Evolutionary conservation across 2,113 vertebrate genomes (phyloP).

Genomic region (Andinoacara biseriatus): DNA sequence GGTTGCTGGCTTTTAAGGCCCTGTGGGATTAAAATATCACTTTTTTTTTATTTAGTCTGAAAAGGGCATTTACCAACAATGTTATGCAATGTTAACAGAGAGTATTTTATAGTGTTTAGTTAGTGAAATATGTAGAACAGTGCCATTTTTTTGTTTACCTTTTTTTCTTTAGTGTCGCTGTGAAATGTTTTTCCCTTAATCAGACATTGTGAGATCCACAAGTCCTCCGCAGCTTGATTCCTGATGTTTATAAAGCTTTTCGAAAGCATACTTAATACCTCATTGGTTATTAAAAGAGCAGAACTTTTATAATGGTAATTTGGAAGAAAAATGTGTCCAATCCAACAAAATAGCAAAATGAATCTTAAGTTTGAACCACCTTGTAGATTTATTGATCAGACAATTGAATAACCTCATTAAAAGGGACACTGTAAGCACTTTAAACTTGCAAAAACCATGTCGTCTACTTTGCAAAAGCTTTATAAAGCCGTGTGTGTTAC

Average conservation of each 20-base stretch:
- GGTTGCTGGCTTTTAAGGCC: conserved; percentile 56
- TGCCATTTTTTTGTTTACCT: conserved; percentile 11
- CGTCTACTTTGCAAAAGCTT: conserved; percentile 52
- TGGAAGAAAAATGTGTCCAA: background rate
- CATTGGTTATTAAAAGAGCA: background rate
- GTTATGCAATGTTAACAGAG: conserved; percentile 36
- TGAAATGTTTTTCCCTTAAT: conserved; percentile 23
- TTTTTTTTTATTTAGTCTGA: conserved; percentile 38
- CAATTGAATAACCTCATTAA: background rate
- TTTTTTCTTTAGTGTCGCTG: conserved; percentile 8
- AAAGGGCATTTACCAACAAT: conserved; percentile 73
- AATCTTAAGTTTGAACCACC: background rate
- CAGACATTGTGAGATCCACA: background rate
- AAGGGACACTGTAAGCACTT: background rate
- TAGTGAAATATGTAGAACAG: conserved; percentile 12
- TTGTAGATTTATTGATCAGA: background rate
- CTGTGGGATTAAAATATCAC: conserved; percentile 36
- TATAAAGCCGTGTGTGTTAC: conserved; percentile 15
- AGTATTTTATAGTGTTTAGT: conserved; percentile 52
- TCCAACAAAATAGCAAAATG: background rate
- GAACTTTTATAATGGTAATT: background rate
- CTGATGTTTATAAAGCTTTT: conserved; percentile 6
- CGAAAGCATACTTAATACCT: background rate
- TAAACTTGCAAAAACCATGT: background rate
- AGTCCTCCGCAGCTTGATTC: background rate